Evolutionary conservation across 1,140 invertebrate species (phyloP).

Genomic region (Bombus difficillimus): DNA sequence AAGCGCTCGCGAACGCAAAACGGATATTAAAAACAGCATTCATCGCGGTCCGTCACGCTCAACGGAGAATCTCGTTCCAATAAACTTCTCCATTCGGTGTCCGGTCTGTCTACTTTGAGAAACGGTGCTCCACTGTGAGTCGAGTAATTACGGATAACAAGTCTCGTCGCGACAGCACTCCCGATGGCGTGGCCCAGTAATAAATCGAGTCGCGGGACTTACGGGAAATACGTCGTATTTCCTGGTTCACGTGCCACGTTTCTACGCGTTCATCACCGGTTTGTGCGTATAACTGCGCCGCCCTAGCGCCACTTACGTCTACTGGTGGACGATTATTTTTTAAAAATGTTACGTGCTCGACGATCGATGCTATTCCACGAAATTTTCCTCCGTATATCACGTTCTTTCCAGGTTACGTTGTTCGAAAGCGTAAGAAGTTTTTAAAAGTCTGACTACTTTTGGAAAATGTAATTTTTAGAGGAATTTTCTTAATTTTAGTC

Average conservation of each 20-base stretch:
- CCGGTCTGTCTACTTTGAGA: constrained; percentile 60
- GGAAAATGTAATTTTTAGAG: no score
- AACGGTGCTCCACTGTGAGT: constrained; percentile 55
- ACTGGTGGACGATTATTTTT: not conserved
- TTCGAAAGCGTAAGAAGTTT: no score
- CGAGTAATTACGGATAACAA: constrained; percentile 72
- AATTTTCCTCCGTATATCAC: not conserved
- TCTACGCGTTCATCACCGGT: constrained; percentile 25
- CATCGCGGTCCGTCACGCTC: not conserved
- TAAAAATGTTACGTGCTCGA: not conserved
- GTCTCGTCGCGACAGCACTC: constrained; percentile 52
- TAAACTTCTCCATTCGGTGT: constrained; percentile 57
- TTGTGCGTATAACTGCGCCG: constrained; percentile 17
- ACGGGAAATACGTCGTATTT: constrained; percentile 29
- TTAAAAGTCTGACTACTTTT: no score
- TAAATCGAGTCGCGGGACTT: constrained; percentile 61
- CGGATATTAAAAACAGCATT: constrained; percentile 1
- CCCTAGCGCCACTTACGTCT: not conserved
- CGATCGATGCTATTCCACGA: not conserved
- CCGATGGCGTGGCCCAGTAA: constrained; percentile 54
- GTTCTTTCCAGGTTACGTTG: not conserved
- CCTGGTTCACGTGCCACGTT: constrained; percentile 10
- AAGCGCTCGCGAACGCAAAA: not conserved
- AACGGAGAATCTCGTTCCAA: constrained; percentile 45
- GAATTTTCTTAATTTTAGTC: no score